phyloP scores from a whole-genome alignment of 2,797 vertebrate species.

The Sebastes taczanowskii region DNA sequence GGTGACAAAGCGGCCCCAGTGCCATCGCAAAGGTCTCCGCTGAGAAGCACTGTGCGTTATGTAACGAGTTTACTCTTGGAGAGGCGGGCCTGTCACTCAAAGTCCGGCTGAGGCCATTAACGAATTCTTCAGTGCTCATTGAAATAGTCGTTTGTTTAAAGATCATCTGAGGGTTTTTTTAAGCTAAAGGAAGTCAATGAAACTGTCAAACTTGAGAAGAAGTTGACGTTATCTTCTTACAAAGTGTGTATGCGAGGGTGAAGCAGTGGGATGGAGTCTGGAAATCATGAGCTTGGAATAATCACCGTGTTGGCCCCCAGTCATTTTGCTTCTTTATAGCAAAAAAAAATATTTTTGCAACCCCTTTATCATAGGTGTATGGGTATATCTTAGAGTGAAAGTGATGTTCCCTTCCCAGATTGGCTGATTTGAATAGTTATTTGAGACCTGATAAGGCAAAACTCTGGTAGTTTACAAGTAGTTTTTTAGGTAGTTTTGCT shows the following conservation, averaged over 20 bases:
- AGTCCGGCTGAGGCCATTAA: slow-evolving; percentile 18
- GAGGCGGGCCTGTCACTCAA: slow-evolving; percentile 31
- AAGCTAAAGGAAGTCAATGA: background rate
- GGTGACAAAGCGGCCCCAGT: slow-evolving; percentile 50
- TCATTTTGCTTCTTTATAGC: background rate
- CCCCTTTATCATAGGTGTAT: no score
- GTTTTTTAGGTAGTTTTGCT: no score
- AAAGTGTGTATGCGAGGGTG: background rate
- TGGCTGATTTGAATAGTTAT: background rate
- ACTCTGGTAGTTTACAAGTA: background rate
- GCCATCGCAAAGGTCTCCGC: slow-evolving; percentile 35
- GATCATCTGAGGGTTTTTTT: background rate
- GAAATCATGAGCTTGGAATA: background rate
- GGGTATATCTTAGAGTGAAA: background rate
- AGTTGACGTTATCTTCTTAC: background rate
- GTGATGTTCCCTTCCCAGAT: background rate
- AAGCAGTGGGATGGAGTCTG: background rate
- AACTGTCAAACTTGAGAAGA: background rate
- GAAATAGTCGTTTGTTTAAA: background rate
- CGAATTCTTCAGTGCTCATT: slow-evolving; percentile 13
- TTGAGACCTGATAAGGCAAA: background rate
- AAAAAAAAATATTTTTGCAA: background rate
- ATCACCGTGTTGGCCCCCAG: background rate
- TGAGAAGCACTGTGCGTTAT: slow-evolving; percentile 28
- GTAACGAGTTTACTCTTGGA: slow-evolving; percentile 37